Base-by-base conservation (phyloP, 1,140 invertebrate species). In the Drosophila micromelanica region DNA sequence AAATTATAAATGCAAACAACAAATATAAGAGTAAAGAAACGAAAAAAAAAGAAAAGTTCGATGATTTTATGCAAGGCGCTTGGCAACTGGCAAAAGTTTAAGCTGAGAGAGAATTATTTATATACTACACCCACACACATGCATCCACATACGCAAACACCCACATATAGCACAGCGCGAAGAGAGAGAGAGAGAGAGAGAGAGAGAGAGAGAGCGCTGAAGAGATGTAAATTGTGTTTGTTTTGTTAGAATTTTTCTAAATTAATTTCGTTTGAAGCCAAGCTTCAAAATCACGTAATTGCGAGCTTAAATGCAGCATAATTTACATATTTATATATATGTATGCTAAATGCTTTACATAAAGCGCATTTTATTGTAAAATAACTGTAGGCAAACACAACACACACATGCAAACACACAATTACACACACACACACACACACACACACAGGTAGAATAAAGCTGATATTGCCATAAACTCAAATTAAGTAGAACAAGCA, bases 231-330 rank as follows among this genome's bases (percentile, higher is more conserved):
- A 15, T 73, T 55, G 62, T 61, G 45, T 76, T 67, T 71, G 56
- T 62, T 76, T 54, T 23, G 42, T 60, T 56, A 8, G 32, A 35
- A 59, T 52, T 67, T 23, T 32, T 78, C 72, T 72, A 82, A 82
- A 84, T 79, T 79, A 68, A 84, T 84, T 78, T 82, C 13, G 23
- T 52, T 75, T 74, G 79, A 84, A 85, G 80, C 80, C 80, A 85
- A 85, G 80, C 80, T 84, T 84, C 51, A 67, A 61, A 72, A 35
- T 56, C 32, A 48, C 55, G 54, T 42, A 76, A 84, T 64, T 49
- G 57, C 74, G 76, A 84, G 80, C 80, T 82, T 82, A 82, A 78
- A 54, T 77, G 69, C 63, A 65, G 69, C 78, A 81, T 73, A 56
- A 65, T 73, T 67, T 38, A 74, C 54, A 61, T 56, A 73, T 52